Conservation (phyloP, 2,797 vertebrate species). For the Pelobates cultripes region DNA sequence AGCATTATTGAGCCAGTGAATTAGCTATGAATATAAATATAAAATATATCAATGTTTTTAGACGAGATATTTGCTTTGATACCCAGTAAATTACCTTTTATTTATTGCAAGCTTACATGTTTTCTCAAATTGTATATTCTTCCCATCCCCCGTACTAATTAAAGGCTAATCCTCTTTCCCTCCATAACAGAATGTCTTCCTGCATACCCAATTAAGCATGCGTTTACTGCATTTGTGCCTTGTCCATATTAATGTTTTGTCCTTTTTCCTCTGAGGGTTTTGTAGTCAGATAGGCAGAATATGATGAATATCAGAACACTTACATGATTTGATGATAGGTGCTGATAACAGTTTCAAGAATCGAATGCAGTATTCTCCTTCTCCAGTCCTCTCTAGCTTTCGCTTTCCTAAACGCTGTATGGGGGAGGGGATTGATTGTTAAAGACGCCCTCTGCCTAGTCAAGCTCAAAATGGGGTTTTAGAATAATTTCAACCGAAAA, state of each 20-base stretch:
- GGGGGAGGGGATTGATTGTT: conserved; percentile 19
- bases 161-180: neutral
- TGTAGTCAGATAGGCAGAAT: neutral
- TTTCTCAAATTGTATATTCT: neutral
- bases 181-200: neutral
- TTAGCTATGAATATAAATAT: neutral
- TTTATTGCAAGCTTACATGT: too few relatives aligned
- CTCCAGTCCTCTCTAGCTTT: neutral
- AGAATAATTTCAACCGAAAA: too few relatives aligned
- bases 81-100: neutral
- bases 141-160: neutral
- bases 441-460: neutral
- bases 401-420: neutral
- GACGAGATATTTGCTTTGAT: neutral
- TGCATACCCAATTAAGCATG: neutral
- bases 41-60: neutral
- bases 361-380: neutral
- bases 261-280: neutral
- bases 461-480: neutral
- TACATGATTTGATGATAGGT: neutral
- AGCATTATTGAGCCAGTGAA: too few relatives aligned
- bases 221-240: neutral
- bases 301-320: neutral
- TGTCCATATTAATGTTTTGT: neutral
- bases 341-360: neutral